Percentiles rank a stretch among this genome's conserved stretches.
These are phyloP conservation scores for Electrona antarctica DNA, from an alignment of 2,113 vertebrate species.

Conservation along the genomic window DNA sequence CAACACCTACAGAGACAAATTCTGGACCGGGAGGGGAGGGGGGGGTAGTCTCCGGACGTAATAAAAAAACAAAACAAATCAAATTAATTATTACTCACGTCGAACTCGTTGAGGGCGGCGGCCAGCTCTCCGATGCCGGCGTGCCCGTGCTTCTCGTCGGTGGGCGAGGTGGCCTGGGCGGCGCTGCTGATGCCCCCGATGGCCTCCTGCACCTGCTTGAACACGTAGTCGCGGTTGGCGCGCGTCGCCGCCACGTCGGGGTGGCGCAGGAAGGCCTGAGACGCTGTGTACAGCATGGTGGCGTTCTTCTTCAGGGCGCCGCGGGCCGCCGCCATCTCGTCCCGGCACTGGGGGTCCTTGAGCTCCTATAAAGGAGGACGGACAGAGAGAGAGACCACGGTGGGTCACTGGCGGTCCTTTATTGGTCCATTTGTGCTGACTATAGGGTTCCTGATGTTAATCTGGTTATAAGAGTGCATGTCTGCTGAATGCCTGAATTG, in stretches of 20 bases:
- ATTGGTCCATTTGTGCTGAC: too few relatives aligned
- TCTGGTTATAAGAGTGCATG: too few relatives aligned
- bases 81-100: conserved; percentile 82
- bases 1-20: too few relatives aligned
- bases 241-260: conserved; percentile 95
- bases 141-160: conserved; percentile 94
- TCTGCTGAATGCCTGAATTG: too few relatives aligned
- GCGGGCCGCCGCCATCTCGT: conserved; percentile 96
- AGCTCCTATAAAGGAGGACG: conserved; percentile 82
- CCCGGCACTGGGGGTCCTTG: conserved; percentile 96
- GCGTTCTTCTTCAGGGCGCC: conserved; percentile 98
- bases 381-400: not conserved
- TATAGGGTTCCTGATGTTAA: too few relatives aligned
- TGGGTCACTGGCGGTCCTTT: not conserved
- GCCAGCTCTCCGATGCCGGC: conserved; percentile 96
- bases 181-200: conserved; percentile 96
- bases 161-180: conserved; percentile 93
- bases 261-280: conserved; percentile 95
- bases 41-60: too few relatives aligned
- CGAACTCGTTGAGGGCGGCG: conserved; percentile 96
- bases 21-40: too few relatives aligned
- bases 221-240: conserved; percentile 97
- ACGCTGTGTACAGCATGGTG: conserved; percentile 97
- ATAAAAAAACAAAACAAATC: too few relatives aligned
- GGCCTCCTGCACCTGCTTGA: conserved; percentile 98